Evolutionary conservation across 2,888 invertebrate species (phyloP), one percentile per base, ranked within the genome.

Genomic region (Folsomia manolachei): DNA sequence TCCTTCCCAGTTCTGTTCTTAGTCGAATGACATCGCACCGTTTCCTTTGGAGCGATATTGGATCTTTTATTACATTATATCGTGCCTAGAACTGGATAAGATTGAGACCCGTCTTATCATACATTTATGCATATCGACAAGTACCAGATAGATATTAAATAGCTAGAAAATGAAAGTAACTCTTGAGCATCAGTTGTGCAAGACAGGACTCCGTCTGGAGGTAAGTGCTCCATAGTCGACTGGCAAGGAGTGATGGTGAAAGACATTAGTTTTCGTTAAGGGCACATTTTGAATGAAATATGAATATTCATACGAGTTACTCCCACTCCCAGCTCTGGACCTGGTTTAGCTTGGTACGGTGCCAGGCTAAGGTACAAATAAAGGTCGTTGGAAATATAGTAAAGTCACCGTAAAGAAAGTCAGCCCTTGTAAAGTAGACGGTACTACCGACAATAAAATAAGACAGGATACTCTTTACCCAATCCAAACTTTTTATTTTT

Each of bases 191-290:
- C 39, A 39, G 39, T 39, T 39, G 39, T 39, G 39, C 39, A n/a
- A n/a, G n/a, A n/a, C n/a, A n/a, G n/a, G n/a, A n/a, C n/a, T n/a
- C 39, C 7, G 39, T 39, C 39, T 39, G 39, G 39, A 39, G 39
- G 39, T 39, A 39, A 39, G 39, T 39, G 39, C 39, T 39, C 39
- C 4, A 39, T 39, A 39, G 14, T 39, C 39, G 39, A 14, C 39
- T 39, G 4, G 39, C 39, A n/a, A n/a, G n/a, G 39, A 39, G 39
- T 14, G 56, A 21, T 56, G 56, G 18, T 56, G 56, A 56, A 56
- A 18, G 56, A 56, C 56, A 56, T 56, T 56, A 56, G 18, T 56
- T 56, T 56, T 56, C 56, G 56, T 56, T 56, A 56, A 56, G 39
- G 39, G 14, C 39, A 39, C 14, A 39, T 39, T 39, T 39, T 39